Percentiles rank a stretch among this genome's conserved stretches.
Evolutionary conservation across 2,113 vertebrate genomes (phyloP).

Genomic region (Periophthalmus modestus): DNA sequence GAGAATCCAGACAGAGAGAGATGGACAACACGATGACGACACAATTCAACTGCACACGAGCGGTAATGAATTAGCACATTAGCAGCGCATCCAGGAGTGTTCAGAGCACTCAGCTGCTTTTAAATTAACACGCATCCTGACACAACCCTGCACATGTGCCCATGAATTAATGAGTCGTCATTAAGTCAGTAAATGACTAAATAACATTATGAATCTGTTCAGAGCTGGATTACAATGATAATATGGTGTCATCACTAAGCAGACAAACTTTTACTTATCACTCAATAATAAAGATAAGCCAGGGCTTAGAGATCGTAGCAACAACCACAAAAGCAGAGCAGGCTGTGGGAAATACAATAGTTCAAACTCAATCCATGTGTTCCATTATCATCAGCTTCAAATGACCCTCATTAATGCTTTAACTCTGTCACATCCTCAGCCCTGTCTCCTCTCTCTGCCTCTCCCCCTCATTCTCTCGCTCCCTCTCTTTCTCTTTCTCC

Average conservation of each 20-base stretch:
- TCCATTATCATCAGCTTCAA: constrained; percentile 78
- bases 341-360: constrained; percentile 35
- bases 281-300: constrained; percentile 34
- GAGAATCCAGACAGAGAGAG: constrained; percentile 61
- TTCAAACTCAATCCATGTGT: constrained; percentile 70
- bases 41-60: constrained; percentile 69
- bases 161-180: constrained; percentile 61
- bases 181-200: constrained; percentile 36
- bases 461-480: constrained; percentile 42
- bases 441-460: constrained; percentile 44
- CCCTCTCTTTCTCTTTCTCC: constrained; percentile 46
- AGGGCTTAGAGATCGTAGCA: constrained; percentile 22
- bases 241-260: constrained; percentile 11
- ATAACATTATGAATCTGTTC: constrained; percentile 65
- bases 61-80: constrained; percentile 78
- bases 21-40: constrained; percentile 58
- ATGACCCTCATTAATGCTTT: constrained; percentile 71
- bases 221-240: constrained; percentile 36
- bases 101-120: constrained; percentile 71
- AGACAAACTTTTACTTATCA: constrained; percentile 57
- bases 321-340: constrained; percentile 27
- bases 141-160: constrained; percentile 29
- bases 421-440: constrained; percentile 64
- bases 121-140: constrained; percentile 50
- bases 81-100: constrained; percentile 63